Percentiles rank a stretch among this genome's conserved stretches.
Conservation (phyloP, 2,888 invertebrate species). For the Macrosoma leucophasiata region DNA sequence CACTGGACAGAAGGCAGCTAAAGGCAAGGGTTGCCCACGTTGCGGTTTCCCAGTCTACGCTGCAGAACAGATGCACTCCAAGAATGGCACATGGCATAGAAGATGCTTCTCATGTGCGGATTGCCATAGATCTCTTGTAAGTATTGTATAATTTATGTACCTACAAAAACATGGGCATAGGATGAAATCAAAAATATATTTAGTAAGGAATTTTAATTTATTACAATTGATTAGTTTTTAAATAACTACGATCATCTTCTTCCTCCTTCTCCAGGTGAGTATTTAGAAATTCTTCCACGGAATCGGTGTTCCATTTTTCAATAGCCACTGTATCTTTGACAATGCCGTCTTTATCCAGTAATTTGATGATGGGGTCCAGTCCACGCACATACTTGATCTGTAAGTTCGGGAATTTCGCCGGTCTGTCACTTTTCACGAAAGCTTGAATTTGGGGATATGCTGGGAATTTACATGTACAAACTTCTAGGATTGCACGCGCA, state of each 20-base stretch:
- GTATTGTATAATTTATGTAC: constrained; percentile 31
- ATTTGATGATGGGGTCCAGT: constrained; percentile 93
- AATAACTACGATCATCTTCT: constrained; percentile 73
- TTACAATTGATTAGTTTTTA: constrained; percentile 77
- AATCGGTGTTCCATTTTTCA: constrained; percentile 99
- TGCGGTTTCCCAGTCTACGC: constrained; percentile 95
- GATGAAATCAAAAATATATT: constrained; percentile 11
- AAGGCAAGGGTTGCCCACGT: constrained; percentile 88
- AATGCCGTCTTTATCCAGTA: constrained; percentile 89
- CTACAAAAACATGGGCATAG: constrained; percentile 2
- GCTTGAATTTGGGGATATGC: constrained; percentile 99
- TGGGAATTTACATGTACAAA: constrained; percentile 98
- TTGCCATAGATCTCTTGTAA: constrained; percentile 86
- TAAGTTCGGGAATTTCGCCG: constrained; percentile 92
- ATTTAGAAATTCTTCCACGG: constrained; percentile 96
- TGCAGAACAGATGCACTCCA: constrained; percentile 97
- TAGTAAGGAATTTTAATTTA: constrained; percentile 12
- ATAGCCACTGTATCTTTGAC: constrained; percentile 94
- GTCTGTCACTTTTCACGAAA: constrained; percentile 95
- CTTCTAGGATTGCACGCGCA: constrained; percentile 94
- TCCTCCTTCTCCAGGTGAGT: constrained; percentile 84
- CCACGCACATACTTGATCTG: constrained; percentile 95
- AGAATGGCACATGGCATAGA: constrained; percentile 94
- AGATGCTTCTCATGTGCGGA: constrained; percentile 94
- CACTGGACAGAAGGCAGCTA: constrained; percentile 82